Evolutionary conservation across 2,113 vertebrate species (phyloP).

Genomic region (Hydrolagus affinis): DNA sequence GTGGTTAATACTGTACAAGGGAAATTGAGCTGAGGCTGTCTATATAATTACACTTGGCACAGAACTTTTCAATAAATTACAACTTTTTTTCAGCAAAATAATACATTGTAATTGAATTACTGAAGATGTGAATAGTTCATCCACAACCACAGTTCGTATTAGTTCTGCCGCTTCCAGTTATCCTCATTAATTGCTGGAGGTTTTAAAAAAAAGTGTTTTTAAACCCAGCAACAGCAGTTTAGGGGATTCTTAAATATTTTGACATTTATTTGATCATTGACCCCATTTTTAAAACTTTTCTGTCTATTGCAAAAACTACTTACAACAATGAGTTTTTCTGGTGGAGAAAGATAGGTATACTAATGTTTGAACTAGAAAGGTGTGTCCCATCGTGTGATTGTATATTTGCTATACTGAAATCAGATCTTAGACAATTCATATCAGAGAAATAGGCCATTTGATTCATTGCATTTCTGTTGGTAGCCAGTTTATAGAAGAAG

Average conservation of each 20-base stretch:
- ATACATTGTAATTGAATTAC: conserved; percentile 54
- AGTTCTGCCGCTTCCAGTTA: conserved; percentile 56
- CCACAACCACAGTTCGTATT: conserved; percentile 55
- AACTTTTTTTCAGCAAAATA: conserved; percentile 41
- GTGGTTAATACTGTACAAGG: neutral
- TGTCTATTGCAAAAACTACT: too few relatives aligned
- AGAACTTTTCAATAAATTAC: neutral
- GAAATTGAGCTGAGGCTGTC: neutral
- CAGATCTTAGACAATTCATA: too few relatives aligned
- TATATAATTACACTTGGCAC: neutral
- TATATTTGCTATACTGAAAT: too few relatives aligned
- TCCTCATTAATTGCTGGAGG: conserved; percentile 55
- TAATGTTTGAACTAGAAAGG: too few relatives aligned
- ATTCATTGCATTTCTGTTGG: too few relatives aligned
- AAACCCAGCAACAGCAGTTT: conserved; percentile 42
- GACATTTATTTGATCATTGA: conserved; percentile 54
- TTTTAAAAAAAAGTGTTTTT: conserved; percentile 48
- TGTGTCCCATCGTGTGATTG: too few relatives aligned
- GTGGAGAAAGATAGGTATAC: too few relatives aligned
- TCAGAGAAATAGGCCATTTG: too few relatives aligned
- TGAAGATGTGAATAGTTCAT: conserved; percentile 54
- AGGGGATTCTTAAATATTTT: conserved; percentile 48
- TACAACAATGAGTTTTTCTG: too few relatives aligned
- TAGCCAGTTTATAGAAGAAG: too few relatives aligned
- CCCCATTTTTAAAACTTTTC: conserved; percentile 37